phyloP scores from a whole-genome alignment of 2,797 vertebrate genomes.

The Apogon talboti region DNA sequence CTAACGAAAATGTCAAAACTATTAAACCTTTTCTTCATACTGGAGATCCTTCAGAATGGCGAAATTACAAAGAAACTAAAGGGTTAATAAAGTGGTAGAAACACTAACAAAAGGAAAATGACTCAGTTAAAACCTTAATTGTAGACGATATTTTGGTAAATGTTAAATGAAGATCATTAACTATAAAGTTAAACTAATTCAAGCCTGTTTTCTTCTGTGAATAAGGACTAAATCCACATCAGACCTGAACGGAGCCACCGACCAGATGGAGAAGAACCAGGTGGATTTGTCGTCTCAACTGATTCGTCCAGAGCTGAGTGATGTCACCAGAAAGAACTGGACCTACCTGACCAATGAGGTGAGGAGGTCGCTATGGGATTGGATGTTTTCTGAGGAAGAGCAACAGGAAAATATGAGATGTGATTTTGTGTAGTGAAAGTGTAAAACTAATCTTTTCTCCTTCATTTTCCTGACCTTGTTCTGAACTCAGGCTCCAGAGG shows the following conservation, averaged over 20 bases:
- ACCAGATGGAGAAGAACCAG: constrained; percentile 72
- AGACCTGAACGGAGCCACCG: constrained; percentile 83
- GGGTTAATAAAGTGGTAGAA: too few species aligned
- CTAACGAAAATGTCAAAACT: too few species aligned
- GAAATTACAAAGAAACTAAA: too few species aligned
- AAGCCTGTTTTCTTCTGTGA: constrained; percentile 2
- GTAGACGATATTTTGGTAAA: too few species aligned
- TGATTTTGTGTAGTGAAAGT: not conserved
- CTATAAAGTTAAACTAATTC: not conserved
- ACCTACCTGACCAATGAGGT: constrained; percentile 88
- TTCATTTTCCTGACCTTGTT: not conserved
- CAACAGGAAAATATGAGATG: not conserved
- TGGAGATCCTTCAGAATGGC: too few species aligned
- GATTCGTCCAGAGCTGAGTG: constrained; percentile 70
- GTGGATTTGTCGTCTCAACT: constrained; percentile 59
- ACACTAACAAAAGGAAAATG: too few species aligned
- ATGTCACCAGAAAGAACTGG: constrained; percentile 87
- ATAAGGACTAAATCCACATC: constrained; percentile 85
- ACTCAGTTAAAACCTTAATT: too few species aligned
- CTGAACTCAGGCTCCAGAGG: constrained; percentile 73
- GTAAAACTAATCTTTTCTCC: not conserved
- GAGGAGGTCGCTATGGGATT: constrained; percentile 21
- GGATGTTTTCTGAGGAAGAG: too few species aligned
- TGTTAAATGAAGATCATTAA: too few species aligned
- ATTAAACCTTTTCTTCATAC: too few species aligned